Conservation (phyloP, 2,888 invertebrate species). For the Oegoconia quadripuncta region DNA sequence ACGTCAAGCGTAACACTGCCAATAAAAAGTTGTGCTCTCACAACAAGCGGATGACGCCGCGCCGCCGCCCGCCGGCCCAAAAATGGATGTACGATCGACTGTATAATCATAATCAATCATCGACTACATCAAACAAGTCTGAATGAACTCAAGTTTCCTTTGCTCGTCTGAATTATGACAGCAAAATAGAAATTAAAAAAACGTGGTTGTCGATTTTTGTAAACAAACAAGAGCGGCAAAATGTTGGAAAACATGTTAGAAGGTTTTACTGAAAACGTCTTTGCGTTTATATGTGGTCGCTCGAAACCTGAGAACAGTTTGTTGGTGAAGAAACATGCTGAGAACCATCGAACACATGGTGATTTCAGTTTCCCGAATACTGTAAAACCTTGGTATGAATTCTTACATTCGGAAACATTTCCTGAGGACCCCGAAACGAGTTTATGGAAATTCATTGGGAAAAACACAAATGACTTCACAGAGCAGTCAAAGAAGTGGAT, state of each 20-base stretch:
- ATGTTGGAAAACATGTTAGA: slow-evolving; percentile 45
- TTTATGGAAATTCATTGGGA: slow-evolving; percentile 45
- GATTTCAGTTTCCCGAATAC: slow-evolving; percentile 82
- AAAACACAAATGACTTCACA: slow-evolving; percentile 49
- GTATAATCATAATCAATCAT: too few species aligned
- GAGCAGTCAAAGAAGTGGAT: slow-evolving; percentile 66
- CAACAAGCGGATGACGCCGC: too few species aligned
- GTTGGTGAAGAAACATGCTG: slow-evolving; percentile 78
- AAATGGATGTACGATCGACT: too few species aligned
- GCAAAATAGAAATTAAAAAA: too few species aligned
- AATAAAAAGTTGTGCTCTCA: too few species aligned
- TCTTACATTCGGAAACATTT: slow-evolving; percentile 20
- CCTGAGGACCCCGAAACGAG: slow-evolving; percentile 24
- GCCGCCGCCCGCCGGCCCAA: too few species aligned
- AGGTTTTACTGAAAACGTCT: slow-evolving; percentile 37
- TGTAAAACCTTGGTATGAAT: slow-evolving; percentile 77
- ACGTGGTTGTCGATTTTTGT: too few species aligned
- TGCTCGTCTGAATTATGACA: too few species aligned
- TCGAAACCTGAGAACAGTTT: slow-evolving; percentile 31
- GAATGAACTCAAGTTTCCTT: too few species aligned
- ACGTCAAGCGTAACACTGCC: too few species aligned
- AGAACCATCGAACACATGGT: slow-evolving; percentile 76
- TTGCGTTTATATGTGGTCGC: slow-evolving; percentile 36
- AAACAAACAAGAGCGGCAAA: too few species aligned
- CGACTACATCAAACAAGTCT: too few species aligned